Conservation (phyloP, 2,888 invertebrate genomes). For the Ethmia dodecea region DNA sequence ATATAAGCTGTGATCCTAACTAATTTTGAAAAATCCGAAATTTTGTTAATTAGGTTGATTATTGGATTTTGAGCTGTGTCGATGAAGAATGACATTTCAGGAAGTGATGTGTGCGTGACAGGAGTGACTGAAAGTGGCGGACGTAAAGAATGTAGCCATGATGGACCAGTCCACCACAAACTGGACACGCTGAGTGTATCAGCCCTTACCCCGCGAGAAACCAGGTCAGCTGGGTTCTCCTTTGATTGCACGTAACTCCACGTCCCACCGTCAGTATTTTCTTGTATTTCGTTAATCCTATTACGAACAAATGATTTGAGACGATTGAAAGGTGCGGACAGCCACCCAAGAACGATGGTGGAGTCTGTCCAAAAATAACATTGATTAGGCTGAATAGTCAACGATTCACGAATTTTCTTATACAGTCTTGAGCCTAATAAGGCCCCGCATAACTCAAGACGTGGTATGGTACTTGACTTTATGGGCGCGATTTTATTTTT, state of each 20-base stretch:
- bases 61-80: neutral
- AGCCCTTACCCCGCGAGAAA: constrained; percentile 22
- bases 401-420: constrained; percentile 4
- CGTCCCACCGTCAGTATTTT: constrained; percentile 13
- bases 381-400: neutral
- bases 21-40: constrained; percentile 6
- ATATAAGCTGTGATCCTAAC: constrained; percentile 7
- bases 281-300: constrained; percentile 23
- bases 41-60: constrained; percentile 8
- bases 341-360: constrained; percentile 24
- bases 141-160: constrained; percentile 13
- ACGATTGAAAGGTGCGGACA: constrained; percentile 10
- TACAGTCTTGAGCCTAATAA: constrained; percentile 9
- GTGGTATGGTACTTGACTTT: constrained; percentile 13
- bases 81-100: neutral
- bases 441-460: constrained; percentile 17
- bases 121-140: neutral
- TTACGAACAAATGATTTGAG: constrained; percentile 22
- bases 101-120: neutral
- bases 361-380: constrained; percentile 19
- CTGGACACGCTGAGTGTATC: constrained; percentile 8
- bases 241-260: constrained; percentile 24
- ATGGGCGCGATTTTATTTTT: constrained; percentile 11
- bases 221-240: constrained; percentile 24
- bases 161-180: constrained; percentile 24